Evolutionary conservation across 30 jellyfish, hydroid and myxozoan genomes (phyloP).

Genomic region (Mastigias papua): DNA sequence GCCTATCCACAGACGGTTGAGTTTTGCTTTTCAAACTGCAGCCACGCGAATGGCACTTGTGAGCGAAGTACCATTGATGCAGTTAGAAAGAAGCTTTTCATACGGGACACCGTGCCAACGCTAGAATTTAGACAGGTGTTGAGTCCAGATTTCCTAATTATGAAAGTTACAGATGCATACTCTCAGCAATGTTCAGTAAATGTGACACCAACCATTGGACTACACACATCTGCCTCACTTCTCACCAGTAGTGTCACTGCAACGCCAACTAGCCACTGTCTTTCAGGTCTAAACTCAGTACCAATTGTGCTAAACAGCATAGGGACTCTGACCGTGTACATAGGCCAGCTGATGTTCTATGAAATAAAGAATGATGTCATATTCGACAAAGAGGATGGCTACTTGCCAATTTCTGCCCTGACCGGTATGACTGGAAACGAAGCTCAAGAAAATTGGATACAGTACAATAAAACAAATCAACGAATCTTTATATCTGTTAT

Average conservation of each 20-base stretch:
- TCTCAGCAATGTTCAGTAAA: slow-evolving; percentile 13
- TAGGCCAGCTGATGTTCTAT: slow-evolving; percentile 46
- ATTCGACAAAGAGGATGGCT: slow-evolving; percentile 72
- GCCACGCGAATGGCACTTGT: slow-evolving; percentile 22
- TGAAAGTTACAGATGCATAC: slow-evolving; percentile 19
- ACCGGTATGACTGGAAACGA: slow-evolving; percentile 32
- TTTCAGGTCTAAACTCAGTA: slow-evolving; percentile 26
- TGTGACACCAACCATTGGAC: background rate
- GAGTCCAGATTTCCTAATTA: slow-evolving; percentile 27
- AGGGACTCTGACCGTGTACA: slow-evolving; percentile 20
- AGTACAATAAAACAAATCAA: slow-evolving; percentile 18
- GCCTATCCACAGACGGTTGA: slow-evolving; percentile 28
- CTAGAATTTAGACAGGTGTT: slow-evolving; percentile 27
- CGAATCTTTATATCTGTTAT: slow-evolving; percentile 32
- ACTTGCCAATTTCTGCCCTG: slow-evolving; percentile 11
- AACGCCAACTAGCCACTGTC: slow-evolving; percentile 35
- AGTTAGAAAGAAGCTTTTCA: slow-evolving; percentile 24
- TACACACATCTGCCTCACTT: background rate
- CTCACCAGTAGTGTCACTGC: slow-evolving; percentile 21
- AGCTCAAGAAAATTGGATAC: slow-evolving; percentile 36
- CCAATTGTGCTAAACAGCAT: slow-evolving; percentile 75
- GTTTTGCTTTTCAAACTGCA: slow-evolving; percentile 57
- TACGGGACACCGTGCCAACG: slow-evolving; percentile 17
- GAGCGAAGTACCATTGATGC: background rate
- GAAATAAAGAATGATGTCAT: slow-evolving; percentile 41